These are phyloP conservation scores for Vombatus ursinus DNA, from an alignment of 2,113 vertebrate species.

Conservation along the genomic window DNA sequence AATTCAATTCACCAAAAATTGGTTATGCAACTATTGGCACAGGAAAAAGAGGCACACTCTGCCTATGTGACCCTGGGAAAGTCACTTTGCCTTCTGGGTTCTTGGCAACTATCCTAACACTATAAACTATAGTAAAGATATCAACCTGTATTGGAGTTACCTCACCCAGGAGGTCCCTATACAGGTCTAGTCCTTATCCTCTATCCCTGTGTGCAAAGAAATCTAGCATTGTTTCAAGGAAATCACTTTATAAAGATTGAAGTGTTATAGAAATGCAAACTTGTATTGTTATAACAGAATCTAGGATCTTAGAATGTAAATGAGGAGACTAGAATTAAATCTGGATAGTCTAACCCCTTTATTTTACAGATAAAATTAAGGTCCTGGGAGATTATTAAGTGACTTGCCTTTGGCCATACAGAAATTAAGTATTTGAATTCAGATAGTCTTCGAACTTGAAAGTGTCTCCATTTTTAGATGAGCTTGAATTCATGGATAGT, in stretches of 20 bases:
- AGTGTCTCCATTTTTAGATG: background rate
- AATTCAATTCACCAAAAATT: constrained; percentile 8
- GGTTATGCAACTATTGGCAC: background rate
- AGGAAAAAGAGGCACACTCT: background rate
- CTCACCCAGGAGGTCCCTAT: background rate
- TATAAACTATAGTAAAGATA: background rate
- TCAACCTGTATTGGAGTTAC: background rate
- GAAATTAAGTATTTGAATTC: background rate
- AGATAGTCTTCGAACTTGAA: background rate
- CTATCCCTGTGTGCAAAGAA: background rate
- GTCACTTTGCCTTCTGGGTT: background rate
- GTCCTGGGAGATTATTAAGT: background rate
- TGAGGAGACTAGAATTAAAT: background rate
- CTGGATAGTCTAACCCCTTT: background rate
- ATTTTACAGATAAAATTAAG: background rate
- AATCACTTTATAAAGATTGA: background rate
- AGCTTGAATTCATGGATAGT: background rate
- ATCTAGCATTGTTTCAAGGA: background rate
- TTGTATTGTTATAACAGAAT: background rate
- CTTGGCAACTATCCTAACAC: background rate
- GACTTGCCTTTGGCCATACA: background rate
- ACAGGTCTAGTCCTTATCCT: background rate
- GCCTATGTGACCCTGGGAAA: background rate
- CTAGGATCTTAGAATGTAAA: background rate
- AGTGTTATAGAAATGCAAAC: background rate